Evolutionary conservation across 2,888 invertebrate genomes (phyloP), one percentile per base, ranked within the genome.

Genomic region (Ophraella communa): DNA sequence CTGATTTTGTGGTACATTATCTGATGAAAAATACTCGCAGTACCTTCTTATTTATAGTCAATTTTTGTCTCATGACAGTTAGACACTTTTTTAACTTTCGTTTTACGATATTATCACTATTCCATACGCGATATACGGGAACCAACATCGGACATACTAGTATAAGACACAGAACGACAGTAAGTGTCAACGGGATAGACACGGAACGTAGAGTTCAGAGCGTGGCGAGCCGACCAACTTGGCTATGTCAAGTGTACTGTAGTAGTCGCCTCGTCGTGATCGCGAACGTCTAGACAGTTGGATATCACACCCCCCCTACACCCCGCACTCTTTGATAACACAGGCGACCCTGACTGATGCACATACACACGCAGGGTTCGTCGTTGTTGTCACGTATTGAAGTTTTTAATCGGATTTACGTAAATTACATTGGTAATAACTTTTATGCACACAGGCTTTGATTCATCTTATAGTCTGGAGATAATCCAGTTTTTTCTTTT

Each of bases 21-120:
- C 60, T 66, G 66, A 66, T 62, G 66, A 45, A 59, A 63, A 62
- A 59, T 55, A 58, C 49, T 57, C 63, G 49, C 33, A 62, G 72
- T 81, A 82, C 82, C 82, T 82, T 82, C 78, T 78, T 80, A 71
- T 81, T 80, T 71, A 79, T 69, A 54, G 79, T 77, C 65, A 81
- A 73, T 76, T 81, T 81, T 74, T 80, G 81, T 78, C 81, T 75
- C 80, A 81, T 81, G 72, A 78, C 81, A 76, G 74, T 71, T 39
- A 80, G 74, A 74, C 80, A 81, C 79, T 82, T 81, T 71, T 80
- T 76, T 70, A 80, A 73, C 55, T 80, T 77, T 73, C 78, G 78
- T 73, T 79, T 79, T 58, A 80, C 73, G 59, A 79, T 61, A 70
- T 75, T 73, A 58, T 71, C 69, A 55, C 56, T 44, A 67, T 62